A percentile compares a stretch with the other conserved stretches of the same genome.
Conservation (phyloP, 2,888 invertebrate species). For the Drosophila recens region DNA sequence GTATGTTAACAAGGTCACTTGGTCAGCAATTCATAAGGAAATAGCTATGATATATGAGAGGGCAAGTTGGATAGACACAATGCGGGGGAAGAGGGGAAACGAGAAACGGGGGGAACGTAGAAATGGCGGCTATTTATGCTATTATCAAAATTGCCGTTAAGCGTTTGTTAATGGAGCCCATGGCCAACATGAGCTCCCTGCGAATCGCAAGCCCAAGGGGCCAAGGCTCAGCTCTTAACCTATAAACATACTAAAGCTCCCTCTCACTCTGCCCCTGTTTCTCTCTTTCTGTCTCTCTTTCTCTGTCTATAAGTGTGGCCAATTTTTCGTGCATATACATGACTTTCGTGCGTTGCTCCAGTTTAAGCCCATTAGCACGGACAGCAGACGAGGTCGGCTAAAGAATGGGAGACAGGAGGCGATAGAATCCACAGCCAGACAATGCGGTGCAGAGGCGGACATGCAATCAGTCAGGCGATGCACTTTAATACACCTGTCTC, state of each 20-base stretch:
- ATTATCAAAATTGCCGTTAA: slow-evolving; percentile 75
- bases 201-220: slow-evolving; percentile 58
- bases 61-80: not conserved
- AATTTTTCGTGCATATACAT: slow-evolving; percentile 73
- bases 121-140: slow-evolving; percentile 56
- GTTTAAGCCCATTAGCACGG: slow-evolving; percentile 68
- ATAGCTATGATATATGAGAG: slow-evolving; percentile 9
- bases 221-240: slow-evolving; percentile 80
- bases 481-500: slow-evolving; percentile 67
- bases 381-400: slow-evolving; percentile 13
- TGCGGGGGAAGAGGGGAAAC: not conserved
- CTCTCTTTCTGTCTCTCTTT: too few relatives aligned
- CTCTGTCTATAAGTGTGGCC: slow-evolving; percentile 39
- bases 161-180: slow-evolving; percentile 62
- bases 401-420: slow-evolving; percentile 6
- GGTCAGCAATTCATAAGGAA: slow-evolving; percentile 38
- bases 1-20: slow-evolving; percentile 70
- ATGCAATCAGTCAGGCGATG: slow-evolving; percentile 79
- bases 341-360: slow-evolving; percentile 80
- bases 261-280: not conserved
- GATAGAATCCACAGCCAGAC: slow-evolving; percentile 46
- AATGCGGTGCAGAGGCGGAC: slow-evolving; percentile 66
- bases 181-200: slow-evolving; percentile 49
- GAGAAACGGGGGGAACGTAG: not conserved
- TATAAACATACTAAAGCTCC: slow-evolving; percentile 70